Base-by-base conservation (phyloP, 2,888 invertebrate species). In the Sinotaia quadrata region DNA sequence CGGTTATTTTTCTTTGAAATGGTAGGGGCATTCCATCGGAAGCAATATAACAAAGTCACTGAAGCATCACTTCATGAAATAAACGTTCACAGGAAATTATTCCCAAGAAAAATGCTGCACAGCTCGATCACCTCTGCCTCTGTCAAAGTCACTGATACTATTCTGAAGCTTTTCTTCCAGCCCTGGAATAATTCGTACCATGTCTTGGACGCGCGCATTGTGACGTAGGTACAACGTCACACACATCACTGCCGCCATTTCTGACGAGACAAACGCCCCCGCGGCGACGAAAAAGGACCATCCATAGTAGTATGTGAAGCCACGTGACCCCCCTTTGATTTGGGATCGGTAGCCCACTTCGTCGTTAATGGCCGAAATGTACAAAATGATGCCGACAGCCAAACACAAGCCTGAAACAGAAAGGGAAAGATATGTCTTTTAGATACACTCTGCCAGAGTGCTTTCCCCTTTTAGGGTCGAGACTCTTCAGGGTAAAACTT, bases 221-320 rank as follows among this genome's bases (percentile, higher is more conserved):
- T 84, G 73, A 71, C 81, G 78, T 62, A 86, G 76, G 74, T 82
- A 86, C 41, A 85, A 73, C 3, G 84, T 81, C 56, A 86, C 82
- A 69, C 81, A 79, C 51, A 84, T 76, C 8, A 86, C 84, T 2
- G 86, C 83, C 12, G 84, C 82, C 5, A 80, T 66, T 77, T 85
- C 83, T 31, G 82, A 74, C 61, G 78, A 77, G 44, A 86, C 76
- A 71, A 86, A 87, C 7, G 84, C 81, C 31, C 82, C 77, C 5
- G 84, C 86, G 36, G 83, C 84, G 58, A 84, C 83, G 72, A 81
- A 81, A 66, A 87, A 86, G n/a, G 86, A 85, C 85, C 85, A 87
- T 10, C 85, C 84, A 73, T 86, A 86, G 24, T 67, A 73, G 72
- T 86, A 86, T 41, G 29, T 33, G 52, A 75, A 75, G 24, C 72